Evolutionary conservation across 2,888 invertebrate genomes (phyloP).

Genomic region (Drosophila meridionalis): DNA sequence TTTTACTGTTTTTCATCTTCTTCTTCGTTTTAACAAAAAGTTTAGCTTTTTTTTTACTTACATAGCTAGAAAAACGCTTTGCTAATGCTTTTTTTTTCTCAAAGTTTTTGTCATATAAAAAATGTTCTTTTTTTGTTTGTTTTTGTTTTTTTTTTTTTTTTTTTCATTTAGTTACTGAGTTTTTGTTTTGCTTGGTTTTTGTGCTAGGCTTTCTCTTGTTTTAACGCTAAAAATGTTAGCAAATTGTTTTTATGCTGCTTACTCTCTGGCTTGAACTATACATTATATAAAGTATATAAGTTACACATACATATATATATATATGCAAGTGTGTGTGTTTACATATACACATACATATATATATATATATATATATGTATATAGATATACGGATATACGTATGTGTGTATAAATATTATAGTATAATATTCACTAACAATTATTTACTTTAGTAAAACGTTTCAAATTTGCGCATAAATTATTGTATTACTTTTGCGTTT

Average conservation of each 20-base stretch:
- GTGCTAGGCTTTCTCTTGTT: conserved; percentile 61
- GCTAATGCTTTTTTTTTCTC: conserved; percentile 53
- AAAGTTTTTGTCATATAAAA: conserved; percentile 62
- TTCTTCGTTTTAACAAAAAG: conserved; percentile 39
- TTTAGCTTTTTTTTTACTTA: conserved; percentile 33
- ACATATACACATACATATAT: conserved; percentile 50
- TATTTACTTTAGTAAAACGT: conserved; percentile 78
- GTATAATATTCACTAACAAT: conserved; percentile 77
- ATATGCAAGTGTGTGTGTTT: neutral
- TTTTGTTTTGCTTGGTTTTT: conserved; percentile 56
- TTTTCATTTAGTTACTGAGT: conserved; percentile 51
- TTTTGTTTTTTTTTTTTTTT: conserved; percentile 22
- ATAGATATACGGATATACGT: conserved; percentile 13
- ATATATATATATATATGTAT: conserved; percentile 16
- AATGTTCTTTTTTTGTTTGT: conserved; percentile 29
- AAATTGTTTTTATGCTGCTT: conserved; percentile 56
- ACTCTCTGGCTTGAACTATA: conserved; percentile 64
- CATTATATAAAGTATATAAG: conserved; percentile 71
- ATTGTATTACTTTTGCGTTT: conserved; percentile 63
- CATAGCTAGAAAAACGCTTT: conserved; percentile 67
- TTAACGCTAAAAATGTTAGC: conserved; percentile 68
- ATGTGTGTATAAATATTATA: conserved; percentile 57
- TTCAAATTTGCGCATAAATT: conserved; percentile 79
- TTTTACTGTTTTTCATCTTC: conserved; percentile 6
- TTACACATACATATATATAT: conserved; percentile 30